Base-by-base conservation (phyloP, 1,140 invertebrate genomes). In the Plectrocnemia conspersa region DNA sequence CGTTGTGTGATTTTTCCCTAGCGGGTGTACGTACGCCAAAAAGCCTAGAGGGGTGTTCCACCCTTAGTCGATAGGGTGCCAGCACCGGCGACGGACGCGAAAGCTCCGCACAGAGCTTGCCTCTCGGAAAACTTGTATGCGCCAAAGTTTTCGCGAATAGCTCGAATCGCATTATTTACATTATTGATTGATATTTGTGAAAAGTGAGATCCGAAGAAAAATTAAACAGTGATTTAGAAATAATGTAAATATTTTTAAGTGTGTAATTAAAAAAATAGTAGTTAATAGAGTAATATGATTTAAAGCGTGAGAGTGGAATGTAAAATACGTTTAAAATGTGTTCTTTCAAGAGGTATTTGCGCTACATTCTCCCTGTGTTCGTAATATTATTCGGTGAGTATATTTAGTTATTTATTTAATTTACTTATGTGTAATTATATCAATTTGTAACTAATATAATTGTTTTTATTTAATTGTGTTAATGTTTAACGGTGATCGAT, bases 1-100 rank as follows among this genome's bases (percentile, higher is more conserved):
- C 11, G 6, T 25, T 11, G 42, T 45, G 42, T 24, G 42, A 45
- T 48, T 36, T 24, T 24, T 23, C 47, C 47, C n/a, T 35, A 38
- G 13, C 16, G 47, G 38, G 23, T 15, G 32, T 23, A 25, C 25
- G 15, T 15, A 16, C 5, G 5, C 7, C 35, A 7, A 38, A 38
- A 7, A 7, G 27, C 27, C n/a, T 7, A n/a, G 7, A 29, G 6
- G 27, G 35, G 5, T 13, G 35, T 16, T 7, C 35, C 13, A 21
- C 47, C 47, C 33, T 15, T 35, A 50, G 47, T 50, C 47, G 47
- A 50, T 50, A 50, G 47, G 33, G 47, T 29, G 47, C 21, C 33
- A 22, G 22, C 19, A 35, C 33, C 47, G 35, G 35, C 6, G 27
- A 21, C 21, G 33, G 47, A 50, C 47, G 47, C 13, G 42, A 25